Base-by-base conservation (phyloP, 2,797 vertebrate species). In the Gallinago solitaria region DNA sequence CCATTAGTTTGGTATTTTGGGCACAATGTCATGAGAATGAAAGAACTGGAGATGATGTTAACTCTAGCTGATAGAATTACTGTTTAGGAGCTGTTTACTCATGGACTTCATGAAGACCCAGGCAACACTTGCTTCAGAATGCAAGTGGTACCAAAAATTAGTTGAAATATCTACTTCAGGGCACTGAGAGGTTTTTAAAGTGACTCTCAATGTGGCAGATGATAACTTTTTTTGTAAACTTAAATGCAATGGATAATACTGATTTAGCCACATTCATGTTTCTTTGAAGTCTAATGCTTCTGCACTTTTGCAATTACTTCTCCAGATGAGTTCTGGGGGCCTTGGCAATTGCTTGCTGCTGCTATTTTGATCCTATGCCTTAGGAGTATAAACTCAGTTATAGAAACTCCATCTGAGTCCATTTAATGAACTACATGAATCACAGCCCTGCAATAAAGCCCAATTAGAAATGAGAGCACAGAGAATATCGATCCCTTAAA, bases 381-480 rank as follows among this genome's bases (percentile, higher is more conserved):
- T 83, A 93, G 68, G 84, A 96, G 93, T 81, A 94, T 43, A 94
- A 91, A 94, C 77, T 81, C 51, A 5, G 77, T 83, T 93, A 90
- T 17, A 87, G 63, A 94, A 94, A 91, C 96, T 93, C 95, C 67
- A 88, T 88, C 83, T 82, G 65, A 95, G 89, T 91, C 74, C 94
- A 89, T 82, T 91, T 98, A 96, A 93, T 85, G 87, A 96, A 96
- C 91, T 73, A 45, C 79, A 89, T 95, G 96, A 97, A 91, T 80
- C 89, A 90, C 90, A 96, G 87, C 91, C 63, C 93, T 87, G 68
- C 86, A 96, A 83, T 95, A 93, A 94, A 95, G 63, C 75, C 69
- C 83, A 95, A 83, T 97, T 95, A 94, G 83, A 96, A 96, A 93
- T n/a, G 35, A 97, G 95, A 92, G 79, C 79, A 41, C 48, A 89